These are phyloP conservation scores for Chroicocephalus ridibundus DNA, from an alignment of 2,113 vertebrate genomes.

Conservation along the genomic window DNA sequence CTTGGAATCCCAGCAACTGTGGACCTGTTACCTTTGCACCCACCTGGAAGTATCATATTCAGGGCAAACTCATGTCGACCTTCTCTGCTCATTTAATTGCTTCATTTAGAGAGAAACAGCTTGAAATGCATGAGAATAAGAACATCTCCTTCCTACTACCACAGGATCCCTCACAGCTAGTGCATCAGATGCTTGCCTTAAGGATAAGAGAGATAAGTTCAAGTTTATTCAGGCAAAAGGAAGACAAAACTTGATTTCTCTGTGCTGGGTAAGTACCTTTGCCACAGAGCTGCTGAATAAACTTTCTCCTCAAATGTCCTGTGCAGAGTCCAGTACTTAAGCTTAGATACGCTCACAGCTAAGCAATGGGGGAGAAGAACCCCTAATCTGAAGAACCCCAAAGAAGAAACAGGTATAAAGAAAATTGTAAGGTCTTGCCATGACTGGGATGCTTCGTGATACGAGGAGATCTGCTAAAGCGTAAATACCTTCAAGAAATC, in stretches of 20 bases:
- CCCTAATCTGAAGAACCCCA: background rate
- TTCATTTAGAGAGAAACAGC: background rate
- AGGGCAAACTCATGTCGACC: background rate
- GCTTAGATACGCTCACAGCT: background rate
- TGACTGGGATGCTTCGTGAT: background rate
- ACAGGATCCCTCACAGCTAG: background rate
- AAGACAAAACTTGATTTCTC: background rate
- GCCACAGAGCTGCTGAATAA: background rate
- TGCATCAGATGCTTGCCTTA: background rate
- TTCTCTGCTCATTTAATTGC: background rate
- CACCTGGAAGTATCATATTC: background rate
- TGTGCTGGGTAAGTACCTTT: background rate
- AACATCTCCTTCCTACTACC: background rate
- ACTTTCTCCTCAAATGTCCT: background rate
- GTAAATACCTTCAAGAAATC: background rate
- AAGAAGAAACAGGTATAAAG: background rate
- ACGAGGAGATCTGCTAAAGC: background rate
- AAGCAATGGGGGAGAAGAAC: background rate
- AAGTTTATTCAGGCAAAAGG: background rate
- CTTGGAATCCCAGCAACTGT: background rate
- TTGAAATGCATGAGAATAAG: background rate
- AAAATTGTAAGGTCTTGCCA: background rate
- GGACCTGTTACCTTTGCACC: background rate
- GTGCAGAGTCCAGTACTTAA: background rate
- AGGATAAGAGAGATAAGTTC: background rate